phyloP scores from a whole-genome alignment of 2,888 invertebrate genomes.

The Lithophane ornitopus region DNA sequence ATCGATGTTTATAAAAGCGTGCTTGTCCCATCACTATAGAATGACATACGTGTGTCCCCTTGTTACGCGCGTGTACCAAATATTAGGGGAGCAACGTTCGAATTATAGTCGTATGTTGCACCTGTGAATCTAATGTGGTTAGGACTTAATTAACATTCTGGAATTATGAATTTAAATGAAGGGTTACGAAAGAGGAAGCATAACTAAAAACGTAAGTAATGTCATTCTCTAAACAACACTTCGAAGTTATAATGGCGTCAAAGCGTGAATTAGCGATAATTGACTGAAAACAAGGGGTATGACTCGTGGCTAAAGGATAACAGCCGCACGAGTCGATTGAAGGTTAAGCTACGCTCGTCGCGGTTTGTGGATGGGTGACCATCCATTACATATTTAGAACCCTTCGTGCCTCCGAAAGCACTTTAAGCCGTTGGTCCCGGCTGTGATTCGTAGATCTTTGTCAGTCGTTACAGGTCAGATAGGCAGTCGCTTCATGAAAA shows the following conservation, averaged over 20 bases:
- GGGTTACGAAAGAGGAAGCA: neutral
- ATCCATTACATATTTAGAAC: neutral
- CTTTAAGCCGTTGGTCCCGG: neutral
- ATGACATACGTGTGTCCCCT: conserved; percentile 65
- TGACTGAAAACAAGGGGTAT: neutral
- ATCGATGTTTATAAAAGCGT: conserved; percentile 58
- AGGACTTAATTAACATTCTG: conserved; percentile 31
- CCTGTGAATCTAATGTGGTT: conserved; percentile 49
- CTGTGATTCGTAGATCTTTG: neutral
- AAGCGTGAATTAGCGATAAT: neutral
- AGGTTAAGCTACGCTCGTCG: too few species aligned
- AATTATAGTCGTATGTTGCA: conserved; percentile 62
- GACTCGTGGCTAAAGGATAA: neutral
- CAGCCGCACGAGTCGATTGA: too few species aligned
- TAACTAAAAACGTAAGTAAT: neutral
- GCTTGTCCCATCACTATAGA: conserved; percentile 70
- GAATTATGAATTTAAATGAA: conserved; percentile 24
- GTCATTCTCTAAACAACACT: neutral
- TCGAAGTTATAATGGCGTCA: neutral
- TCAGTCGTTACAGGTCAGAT: neutral
- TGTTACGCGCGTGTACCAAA: conserved; percentile 44
- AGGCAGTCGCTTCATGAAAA: neutral
- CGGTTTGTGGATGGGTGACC: too few species aligned
- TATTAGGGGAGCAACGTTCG: conserved; percentile 58
- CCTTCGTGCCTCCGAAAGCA: neutral